These are phyloP conservation scores for Rhagophthalmus giganteus DNA, from an alignment of 2,888 invertebrate genomes.

Conservation along the genomic window DNA sequence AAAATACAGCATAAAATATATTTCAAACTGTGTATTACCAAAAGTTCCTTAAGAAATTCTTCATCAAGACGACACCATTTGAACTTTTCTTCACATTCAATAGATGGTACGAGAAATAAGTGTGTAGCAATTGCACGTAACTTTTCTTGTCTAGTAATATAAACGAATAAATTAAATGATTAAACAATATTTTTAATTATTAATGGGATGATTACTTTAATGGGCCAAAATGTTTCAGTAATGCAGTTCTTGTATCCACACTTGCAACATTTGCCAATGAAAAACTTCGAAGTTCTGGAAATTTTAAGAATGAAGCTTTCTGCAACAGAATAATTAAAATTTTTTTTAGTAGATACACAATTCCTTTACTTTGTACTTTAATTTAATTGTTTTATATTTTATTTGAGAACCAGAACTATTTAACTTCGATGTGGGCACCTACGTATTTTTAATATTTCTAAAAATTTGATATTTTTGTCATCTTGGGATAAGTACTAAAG, in stretches of 20 bases:
- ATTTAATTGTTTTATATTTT: too few relatives aligned
- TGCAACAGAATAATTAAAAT: slow-evolving; percentile 49
- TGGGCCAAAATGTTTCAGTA: slow-evolving; percentile 82
- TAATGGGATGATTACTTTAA: slow-evolving; percentile 69
- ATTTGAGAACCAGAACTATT: too few relatives aligned
- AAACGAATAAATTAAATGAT: background rate
- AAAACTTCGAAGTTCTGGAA: slow-evolving; percentile 82
- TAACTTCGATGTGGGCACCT: too few relatives aligned
- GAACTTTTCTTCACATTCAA: slow-evolving; percentile 67
- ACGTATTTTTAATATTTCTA: too few relatives aligned
- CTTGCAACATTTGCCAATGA: slow-evolving; percentile 91
- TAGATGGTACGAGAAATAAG: slow-evolving; percentile 80
- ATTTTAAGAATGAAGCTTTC: slow-evolving; percentile 92
- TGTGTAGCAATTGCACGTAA: slow-evolving; percentile 85
- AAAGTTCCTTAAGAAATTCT: slow-evolving; percentile 79
- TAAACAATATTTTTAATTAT: too few relatives aligned
- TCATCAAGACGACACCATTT: slow-evolving; percentile 81
- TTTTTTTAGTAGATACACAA: too few relatives aligned
- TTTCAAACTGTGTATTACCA: slow-evolving; percentile 61
- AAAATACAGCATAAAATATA: slow-evolving; percentile 2
- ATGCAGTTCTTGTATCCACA: slow-evolving; percentile 85
- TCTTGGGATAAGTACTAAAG: too few relatives aligned
- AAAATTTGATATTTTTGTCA: too few relatives aligned
- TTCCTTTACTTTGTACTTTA: too few relatives aligned
- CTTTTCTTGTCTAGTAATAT: slow-evolving; percentile 67